Base-by-base conservation (phyloP, 1,140 invertebrate species). In the Drosophila nannoptera region DNA sequence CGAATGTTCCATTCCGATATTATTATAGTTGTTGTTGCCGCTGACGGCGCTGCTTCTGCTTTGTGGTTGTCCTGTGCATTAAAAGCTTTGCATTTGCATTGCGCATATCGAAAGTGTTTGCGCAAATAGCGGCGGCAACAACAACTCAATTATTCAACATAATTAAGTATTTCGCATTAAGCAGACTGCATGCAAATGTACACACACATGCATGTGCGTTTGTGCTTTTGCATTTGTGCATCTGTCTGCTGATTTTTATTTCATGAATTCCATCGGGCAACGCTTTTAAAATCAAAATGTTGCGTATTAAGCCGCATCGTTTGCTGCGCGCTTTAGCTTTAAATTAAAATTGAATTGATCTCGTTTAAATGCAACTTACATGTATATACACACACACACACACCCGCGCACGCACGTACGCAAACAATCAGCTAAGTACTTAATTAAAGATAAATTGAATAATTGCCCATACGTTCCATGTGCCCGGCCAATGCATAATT, bases 91-190 rank as follows among this genome's bases (percentile, higher is more conserved):
- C 81, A 84, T 83, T 65, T 69, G 53, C 67, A 69, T 45, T 33
- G 12, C 56, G 43, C 22, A 52, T 65, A 72, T 43, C 76, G 73
- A 78, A 83, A 84, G 80, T 83, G 78, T 84, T 84, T 80, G 80
- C 73, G 49, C 65, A 78, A 80, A 78, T 76, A 80, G 64, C 75
- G 66, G 40, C 71, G 55, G 31, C 43, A 72, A 36, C 80, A 83
- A 76, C 76, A 83, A 83, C 80, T 83, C 80, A 84, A 83, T 83
- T 83, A 83, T 84, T 83, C 80, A 83, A 83, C 80, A 83, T 83
- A 83, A 83, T 83, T 83, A 83, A 83, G 80, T 83, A 83, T 83
- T 84, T 83, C 86, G 81, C 80, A 83, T 83, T 83, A 84, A 83
- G 69, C 76, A 69, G 75, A 62, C 58, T 61, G 78, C 70, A 75